Base-by-base conservation (phyloP, 2,888 invertebrate species). In the Stenolophus ochropezus region DNA sequence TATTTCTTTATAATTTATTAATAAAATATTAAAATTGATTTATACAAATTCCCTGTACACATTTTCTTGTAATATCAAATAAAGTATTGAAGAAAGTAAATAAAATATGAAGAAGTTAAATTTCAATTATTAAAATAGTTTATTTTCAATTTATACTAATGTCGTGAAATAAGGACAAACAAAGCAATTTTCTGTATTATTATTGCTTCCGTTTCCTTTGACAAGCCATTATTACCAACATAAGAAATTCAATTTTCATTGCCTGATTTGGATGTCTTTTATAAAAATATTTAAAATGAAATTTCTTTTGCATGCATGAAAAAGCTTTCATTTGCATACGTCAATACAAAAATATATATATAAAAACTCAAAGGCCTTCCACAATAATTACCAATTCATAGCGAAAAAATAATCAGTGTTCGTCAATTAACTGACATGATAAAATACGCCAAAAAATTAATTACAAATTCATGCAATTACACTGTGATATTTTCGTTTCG, bases 201-300 rank as follows among this genome's bases (percentile, higher is more conserved):
- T 21, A 56, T 56, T 56, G 21, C 21, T 56, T 56, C 21, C 56
- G 56, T 56, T 51, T 51, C 16, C 51, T 2, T 51, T 51, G 14
- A 51, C 18, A 14, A 51, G 14, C 18, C 14, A 51, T 51, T 51
- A 42, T 42, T 42, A 42, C 11, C 33, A 6, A 42, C 56, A 56
- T 11, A 56, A 2, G 20, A 21, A 20, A 56, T 1, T 4, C 51
- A 51, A 16, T 51, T 51, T 51, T 51, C 18, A 51, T 51, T 51
- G 11, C 14, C 5, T 4, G 56, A 20, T 56, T 56, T 5, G 56
- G 11, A 8, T 53, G 16, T 18, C 20, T 56, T 20, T 56, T 11
- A 53, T 42, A 42, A 2, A 56, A 56, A 56, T 21, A 61, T 23
- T 58, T n/a, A 61, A 61, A 61, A 23, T 61, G 61, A 61, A 56